Base-by-base conservation (phyloP, 1,140 invertebrate species). In the Parapsyche elsis region DNA sequence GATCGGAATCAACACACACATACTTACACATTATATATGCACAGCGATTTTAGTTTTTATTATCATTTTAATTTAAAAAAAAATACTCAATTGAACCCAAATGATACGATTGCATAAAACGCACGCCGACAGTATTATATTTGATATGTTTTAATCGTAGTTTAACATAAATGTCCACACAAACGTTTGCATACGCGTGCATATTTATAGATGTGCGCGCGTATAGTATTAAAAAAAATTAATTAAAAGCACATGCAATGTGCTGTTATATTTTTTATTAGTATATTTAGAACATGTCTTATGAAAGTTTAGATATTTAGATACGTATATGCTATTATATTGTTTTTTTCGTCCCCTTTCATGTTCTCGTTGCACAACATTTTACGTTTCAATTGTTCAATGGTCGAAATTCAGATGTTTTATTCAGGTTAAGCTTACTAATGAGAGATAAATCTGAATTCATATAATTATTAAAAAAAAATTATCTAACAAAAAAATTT, bases 231-330 rank as follows among this genome's bases (percentile, higher is more conserved):
- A 61, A 61, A 61, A 61, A 53, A 61, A 61, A 61, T 21, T 38
- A 38, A 38, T 38, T 38, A 38, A 4, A 21, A 19, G 57, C 16
- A 61, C 5, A 61, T 61, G 19, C 57, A 61, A 61, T 61, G 16
- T 61, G 57, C 16, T 61, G 57, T 61, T 61, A 61, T 61, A 61
- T 61, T 61, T 57, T 61, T 61, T 16, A 61, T 61, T 61, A 16
- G 57, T 61, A 61, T 38, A 38, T 38, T 61, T 61, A 19, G 19
- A 61, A 61, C 57, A 61, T 19, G 57, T 61, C 57, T 61, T 61
- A 61, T 61, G 57, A 61, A 61, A 9, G 12, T 19, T 61, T 61
- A 61, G 57, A 9, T 19, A n/a, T 1, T 61, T 61, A 61, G 57
- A 38, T 38, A 38, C 30, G 16, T 21, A 21, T 61, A 61, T 38